Percentiles rank a stretch among this genome's conserved stretches.
These are phyloP conservation scores for Brienomyrus longianalis DNA, from an alignment of 2,113 vertebrate species.

Conservation along the genomic window DNA sequence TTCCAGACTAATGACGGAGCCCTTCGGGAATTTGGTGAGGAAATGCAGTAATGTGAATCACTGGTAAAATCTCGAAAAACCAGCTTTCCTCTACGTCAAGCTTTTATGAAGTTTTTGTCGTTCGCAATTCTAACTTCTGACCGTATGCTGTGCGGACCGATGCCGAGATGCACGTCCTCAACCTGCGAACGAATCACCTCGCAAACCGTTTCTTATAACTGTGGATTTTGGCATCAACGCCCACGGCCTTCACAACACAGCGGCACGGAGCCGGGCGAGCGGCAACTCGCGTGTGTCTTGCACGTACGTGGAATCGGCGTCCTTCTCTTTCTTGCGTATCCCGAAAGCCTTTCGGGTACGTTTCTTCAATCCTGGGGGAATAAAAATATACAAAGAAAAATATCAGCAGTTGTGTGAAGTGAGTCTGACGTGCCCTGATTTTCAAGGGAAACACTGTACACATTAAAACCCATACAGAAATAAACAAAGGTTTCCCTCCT, in stretches of 20 bases:
- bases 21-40: neutral
- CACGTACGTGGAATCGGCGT: slow-evolving; percentile 91
- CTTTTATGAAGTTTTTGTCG: neutral
- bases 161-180: neutral
- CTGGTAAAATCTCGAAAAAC: neutral
- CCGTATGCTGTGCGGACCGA: neutral
- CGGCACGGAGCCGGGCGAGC: neutral
- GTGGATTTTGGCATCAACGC: neutral
- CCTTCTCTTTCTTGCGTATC: slow-evolving; percentile 99
- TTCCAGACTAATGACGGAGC: neutral
- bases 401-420: neutral
- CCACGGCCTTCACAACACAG: neutral
- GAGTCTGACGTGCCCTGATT: neutral
- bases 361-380: slow-evolving; percentile 87
- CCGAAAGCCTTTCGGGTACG: slow-evolving; percentile 98
- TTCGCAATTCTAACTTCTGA: neutral
- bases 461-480: neutral
- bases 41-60: neutral
- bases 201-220: neutral
- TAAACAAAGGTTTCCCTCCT: neutral
- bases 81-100: neutral
- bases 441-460: neutral
- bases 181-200: neutral
- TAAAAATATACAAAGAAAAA: slow-evolving; percentile 9
- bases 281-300: neutral